Base-by-base conservation (phyloP, 2,797 vertebrate species). In the Momotus momota region DNA sequence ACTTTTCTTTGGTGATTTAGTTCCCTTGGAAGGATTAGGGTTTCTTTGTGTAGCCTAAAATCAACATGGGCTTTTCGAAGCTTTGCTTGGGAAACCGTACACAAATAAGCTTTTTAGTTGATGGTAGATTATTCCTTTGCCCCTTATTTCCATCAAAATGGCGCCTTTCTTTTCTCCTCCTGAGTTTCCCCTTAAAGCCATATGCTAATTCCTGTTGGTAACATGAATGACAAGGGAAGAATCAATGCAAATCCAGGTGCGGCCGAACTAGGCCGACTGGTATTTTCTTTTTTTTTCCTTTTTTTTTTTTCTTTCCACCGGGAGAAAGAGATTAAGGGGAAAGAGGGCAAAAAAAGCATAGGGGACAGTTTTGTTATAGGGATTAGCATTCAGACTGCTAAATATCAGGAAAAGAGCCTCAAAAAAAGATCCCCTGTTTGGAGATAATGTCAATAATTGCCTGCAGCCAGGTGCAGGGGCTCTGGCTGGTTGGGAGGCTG, bases 81-180 rank as follows among this genome's bases (percentile, higher is more conserved):
- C 97, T 98, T 98, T 98, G 98, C 98, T 98, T 98, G 98, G 98
- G 98, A 99, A 99, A 99, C 98, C 97, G 92, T 98, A 98, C 98
- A 99, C 98, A 99, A 99, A 99, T 99, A 98, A 98, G 98, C 98
- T 98, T 98, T 98, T 98, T 97, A 97, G 98, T 97, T 97, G 98
- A 98, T 98, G 98, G 98, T 98, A 98, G 98, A 98, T 98, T 98
- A 98, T 98, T 98, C 98, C 98, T 98, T 97, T 98, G 98, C 98
- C 98, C 98, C 98, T 98, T 96, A 98, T 99, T 99, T 99, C 98
- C 99, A 99, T 99, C 98, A 98, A 98, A 99, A 99, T 99, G 98
- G 98, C 85, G 55, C 97, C 98, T 98, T 98, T 98, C 97, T 97
- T 98, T 98, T 98, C 97, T 98, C 96, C 96, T 97, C 97, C 97